Conservation (phyloP, 2,113 vertebrate species). For the Rynchops niger region DNA sequence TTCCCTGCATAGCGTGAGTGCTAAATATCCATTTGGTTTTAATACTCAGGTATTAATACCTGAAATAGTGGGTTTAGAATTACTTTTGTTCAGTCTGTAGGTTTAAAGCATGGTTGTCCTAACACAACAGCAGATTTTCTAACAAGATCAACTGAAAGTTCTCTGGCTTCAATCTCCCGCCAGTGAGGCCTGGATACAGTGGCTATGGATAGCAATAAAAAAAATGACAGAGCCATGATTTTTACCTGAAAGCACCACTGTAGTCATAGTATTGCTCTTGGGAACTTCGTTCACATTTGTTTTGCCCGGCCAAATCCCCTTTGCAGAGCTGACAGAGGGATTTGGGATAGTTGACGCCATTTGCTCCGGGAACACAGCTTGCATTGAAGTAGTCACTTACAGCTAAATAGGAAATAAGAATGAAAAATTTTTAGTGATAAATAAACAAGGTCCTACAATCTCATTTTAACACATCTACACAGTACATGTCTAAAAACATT, state of each 20-base stretch:
- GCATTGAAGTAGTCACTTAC: constrained; percentile 86
- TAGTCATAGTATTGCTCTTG: constrained; percentile 85
- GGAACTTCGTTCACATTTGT: constrained; percentile 75
- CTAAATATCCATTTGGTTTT: neutral
- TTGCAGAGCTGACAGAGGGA: constrained; percentile 87
- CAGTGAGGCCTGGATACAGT: neutral
- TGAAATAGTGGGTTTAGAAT: neutral
- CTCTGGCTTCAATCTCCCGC: neutral
- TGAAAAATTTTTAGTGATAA: neutral
- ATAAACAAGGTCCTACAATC: neutral
- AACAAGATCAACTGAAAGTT: neutral
- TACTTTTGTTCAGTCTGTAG: neutral
- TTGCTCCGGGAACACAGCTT: constrained; percentile 91
- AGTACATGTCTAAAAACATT: neutral
- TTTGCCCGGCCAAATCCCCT: constrained; percentile 70
- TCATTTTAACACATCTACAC: neutral
- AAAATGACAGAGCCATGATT: neutral
- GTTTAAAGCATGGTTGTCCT: neutral
- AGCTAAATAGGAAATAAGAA: constrained; percentile 70
- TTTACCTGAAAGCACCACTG: constrained; percentile 91
- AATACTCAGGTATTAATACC: neutral
- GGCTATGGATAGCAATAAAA: neutral
- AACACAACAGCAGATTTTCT: neutral
- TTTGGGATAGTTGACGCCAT: constrained; percentile 36
- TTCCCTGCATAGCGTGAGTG: neutral